Base-by-base conservation (phyloP, 2,888 invertebrate genomes). In the Xestia ashworthii region DNA sequence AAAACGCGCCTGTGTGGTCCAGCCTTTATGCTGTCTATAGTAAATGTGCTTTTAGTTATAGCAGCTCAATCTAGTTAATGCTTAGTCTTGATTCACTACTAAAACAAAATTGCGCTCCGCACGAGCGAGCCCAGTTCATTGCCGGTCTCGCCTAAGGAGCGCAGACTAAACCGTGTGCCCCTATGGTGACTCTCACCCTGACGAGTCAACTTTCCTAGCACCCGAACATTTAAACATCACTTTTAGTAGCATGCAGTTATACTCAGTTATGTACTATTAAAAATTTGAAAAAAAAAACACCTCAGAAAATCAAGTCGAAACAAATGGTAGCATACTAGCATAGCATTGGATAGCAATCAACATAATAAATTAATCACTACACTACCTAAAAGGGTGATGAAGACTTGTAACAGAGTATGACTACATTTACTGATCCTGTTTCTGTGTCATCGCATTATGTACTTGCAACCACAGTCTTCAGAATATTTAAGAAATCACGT, bases 161-260 rank as follows among this genome's bases (percentile, higher is more conserved):
- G 92, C 84, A 96, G 73, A 96, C 72, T 83, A 87, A 93, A 88
- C 66, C 88, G 96, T 90, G 92, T 93, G 96, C 96, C 96, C 96
- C 96, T 96, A 96, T 96, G 95, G 96, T 96, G 95, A 82, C 94
- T 90, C 89, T 88, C 94, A 91, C 48, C 86, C 85, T 94, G 95
- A 89, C 85, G 93, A 94, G 93, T 94, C 95, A 94, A 96, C 96
- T 95, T 96, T 96, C 96, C 96, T 96, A 96, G 96, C 94, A 94
- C 89, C 86, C 96, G 90, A 66, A 96, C 96, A 96, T 84, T 90
- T 89, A 60, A 76, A 19, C 32, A 65, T 53, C 14, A 2, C 1
- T 32, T 22, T 11, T 62, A 38, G 1, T 41, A n/a, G 9, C 16
- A n/a, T 55, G 32, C 6, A 32, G n/a, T 74, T 38, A 53, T 12